Percentiles rank a stretch among this genome's conserved stretches.
Conservation (phyloP, 2,888 invertebrate genomes). For the Baccha elongata region DNA sequence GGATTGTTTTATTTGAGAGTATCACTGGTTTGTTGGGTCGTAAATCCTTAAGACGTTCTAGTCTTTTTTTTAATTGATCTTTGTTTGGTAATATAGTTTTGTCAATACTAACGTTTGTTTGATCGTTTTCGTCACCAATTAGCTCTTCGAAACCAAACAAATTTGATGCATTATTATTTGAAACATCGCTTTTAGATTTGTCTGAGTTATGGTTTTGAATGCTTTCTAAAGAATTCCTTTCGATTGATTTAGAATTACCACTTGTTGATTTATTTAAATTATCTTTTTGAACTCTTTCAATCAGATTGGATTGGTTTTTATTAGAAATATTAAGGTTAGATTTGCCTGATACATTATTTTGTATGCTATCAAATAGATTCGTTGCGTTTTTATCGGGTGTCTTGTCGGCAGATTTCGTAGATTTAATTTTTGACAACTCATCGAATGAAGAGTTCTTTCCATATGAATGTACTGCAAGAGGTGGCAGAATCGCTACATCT, state of each 20-base stretch:
- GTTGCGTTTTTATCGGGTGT: neutral
- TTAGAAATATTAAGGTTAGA: slow-evolving; percentile 54
- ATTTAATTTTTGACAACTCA: neutral
- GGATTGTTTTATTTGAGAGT: slow-evolving; percentile 8
- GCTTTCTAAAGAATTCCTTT: neutral
- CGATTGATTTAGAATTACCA: neutral
- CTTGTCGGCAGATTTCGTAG: neutral
- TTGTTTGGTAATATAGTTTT: neutral
- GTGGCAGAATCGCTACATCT: slow-evolving; percentile 78
- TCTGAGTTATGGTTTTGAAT: neutral
- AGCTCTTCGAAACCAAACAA: slow-evolving; percentile 79
- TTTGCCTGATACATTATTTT: neutral
- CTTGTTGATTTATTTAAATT: neutral
- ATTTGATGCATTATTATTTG: slow-evolving; percentile 32
- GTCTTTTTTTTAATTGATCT: slow-evolving; percentile 75
- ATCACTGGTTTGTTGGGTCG: slow-evolving; percentile 73
- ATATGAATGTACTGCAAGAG: slow-evolving; percentile 49
- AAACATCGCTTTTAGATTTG: neutral
- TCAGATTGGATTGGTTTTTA: slow-evolving; percentile 20
- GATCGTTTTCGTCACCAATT: slow-evolving; percentile 61
- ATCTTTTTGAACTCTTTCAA: slow-evolving; percentile 13
- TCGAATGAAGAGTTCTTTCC: slow-evolving; percentile 41
- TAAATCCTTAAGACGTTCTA: slow-evolving; percentile 75
- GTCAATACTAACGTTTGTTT: slow-evolving; percentile 7
- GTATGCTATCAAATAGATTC: neutral